Conservation (phyloP, 2,797 vertebrate species). For the Propithecus perrieri region DNA sequence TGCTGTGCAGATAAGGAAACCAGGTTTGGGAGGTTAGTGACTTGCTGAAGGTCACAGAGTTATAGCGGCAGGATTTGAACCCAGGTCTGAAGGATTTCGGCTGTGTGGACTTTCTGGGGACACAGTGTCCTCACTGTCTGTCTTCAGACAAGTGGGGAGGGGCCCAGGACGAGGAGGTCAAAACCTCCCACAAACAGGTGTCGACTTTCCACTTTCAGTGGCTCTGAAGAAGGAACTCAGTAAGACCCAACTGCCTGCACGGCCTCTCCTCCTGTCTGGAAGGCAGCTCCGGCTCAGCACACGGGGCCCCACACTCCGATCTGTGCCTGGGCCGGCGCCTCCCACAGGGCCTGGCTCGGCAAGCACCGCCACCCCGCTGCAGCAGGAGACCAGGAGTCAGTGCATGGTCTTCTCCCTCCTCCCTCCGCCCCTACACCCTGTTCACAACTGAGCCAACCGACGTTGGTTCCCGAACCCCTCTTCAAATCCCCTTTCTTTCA, state of each 20-base stretch:
- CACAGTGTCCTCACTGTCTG: background rate
- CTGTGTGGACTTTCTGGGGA: background rate
- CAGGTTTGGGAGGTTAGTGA: background rate
- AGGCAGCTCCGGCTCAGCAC: accelerated
- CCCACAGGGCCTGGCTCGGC: background rate
- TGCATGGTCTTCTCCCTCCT: too few species aligned
- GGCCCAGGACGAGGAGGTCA: too few species aligned
- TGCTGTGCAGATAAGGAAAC: background rate
- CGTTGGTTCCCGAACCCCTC: accelerated
- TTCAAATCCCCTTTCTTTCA: background rate
- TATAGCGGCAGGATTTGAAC: background rate
- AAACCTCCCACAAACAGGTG: background rate
- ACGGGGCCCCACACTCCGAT: background rate
- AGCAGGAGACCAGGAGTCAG: accelerated
- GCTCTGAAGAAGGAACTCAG: background rate
- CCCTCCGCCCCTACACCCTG: too few species aligned
- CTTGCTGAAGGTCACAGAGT: background rate
- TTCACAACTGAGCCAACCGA: background rate
- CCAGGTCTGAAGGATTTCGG: background rate
- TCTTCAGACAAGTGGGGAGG: background rate
- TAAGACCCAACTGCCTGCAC: background rate
- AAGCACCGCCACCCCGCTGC: accelerated
- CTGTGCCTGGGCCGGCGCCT: background rate
- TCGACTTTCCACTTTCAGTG: background rate
- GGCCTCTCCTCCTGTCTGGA: background rate